Evolutionary conservation across 2,113 vertebrate genomes (phyloP).

Genomic region (Callaeas wilsoni): DNA sequence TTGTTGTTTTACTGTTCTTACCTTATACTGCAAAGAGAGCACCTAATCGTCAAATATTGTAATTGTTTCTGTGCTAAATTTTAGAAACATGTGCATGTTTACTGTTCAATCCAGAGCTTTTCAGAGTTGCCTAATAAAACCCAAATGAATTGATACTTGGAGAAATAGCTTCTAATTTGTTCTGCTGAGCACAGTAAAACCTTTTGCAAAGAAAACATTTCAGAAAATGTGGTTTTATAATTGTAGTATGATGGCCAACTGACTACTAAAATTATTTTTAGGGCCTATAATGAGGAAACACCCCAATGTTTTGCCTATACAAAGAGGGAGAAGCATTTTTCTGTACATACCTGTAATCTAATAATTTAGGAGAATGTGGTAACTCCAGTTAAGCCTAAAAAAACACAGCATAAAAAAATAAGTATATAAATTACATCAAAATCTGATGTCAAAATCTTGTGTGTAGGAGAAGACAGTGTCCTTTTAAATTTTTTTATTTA

Average conservation of each 20-base stretch:
- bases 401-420: background rate
- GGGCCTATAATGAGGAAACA: background rate
- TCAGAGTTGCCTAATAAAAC: background rate
- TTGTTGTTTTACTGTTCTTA: background rate
- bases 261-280: background rate
- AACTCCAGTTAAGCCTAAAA: background rate
- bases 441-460: background rate
- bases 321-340: background rate
- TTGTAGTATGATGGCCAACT: background rate
- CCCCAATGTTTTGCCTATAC: background rate
- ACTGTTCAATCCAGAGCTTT: background rate
- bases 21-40: background rate
- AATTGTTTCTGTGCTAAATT: background rate
- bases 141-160: background rate
- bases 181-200: background rate
- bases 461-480: background rate
- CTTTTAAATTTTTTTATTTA: background rate
- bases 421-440: background rate
- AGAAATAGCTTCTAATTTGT: background rate
- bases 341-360: background rate
- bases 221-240: background rate
- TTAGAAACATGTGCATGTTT: background rate
- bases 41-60: background rate
- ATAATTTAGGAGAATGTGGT: background rate
- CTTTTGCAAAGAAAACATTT: background rate